Base-by-base conservation (phyloP, 2,888 invertebrate species). In the Horisme vitalbata region DNA sequence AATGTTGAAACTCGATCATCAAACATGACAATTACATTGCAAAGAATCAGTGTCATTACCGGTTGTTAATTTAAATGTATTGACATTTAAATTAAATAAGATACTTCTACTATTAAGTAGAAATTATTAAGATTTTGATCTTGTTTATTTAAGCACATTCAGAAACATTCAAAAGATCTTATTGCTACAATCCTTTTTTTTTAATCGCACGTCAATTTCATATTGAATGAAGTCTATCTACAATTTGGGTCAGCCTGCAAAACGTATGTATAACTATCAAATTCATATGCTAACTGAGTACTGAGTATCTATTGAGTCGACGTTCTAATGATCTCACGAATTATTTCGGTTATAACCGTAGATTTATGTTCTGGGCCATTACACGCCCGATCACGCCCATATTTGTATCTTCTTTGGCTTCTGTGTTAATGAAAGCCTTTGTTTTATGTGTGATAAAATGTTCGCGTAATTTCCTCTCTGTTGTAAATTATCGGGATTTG, bases 291-390 rank as follows among this genome's bases (percentile, higher is more conserved):
- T n/a, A n/a, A n/a, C n/a, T n/a, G n/a, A n/a, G n/a, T n/a, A 5
- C 20, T 36, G 41, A 51, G 55, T 57, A 65, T 38, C 55, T 46
- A 51, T 61, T 36, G 28, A 59, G 59, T 49, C 46, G 52, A 50
- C 38, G 53, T 52, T 46, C 62, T 68, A 69, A 69, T 71, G 71
- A 68, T 52, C 53, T 57, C 63, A 48, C 64, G 63, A 70, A 69
- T 68, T 68, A 64, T 70, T 61, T 65, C 60, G 57, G 65, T 57
- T 61, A 65, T 70, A 62, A 59, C 61, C 46, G 43, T 26, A 46
- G 57, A 70, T 64, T 68, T 70, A 68, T 70, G 47, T 34, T 21
- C 23, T 18, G 49, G 51, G 31, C 51, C 52, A 55, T 54, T 54
- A 52, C 55, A 49, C 54, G 53, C 39, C 35, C 48, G 38, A 57